These are phyloP conservation scores for Ecliptopera silaceata DNA, from an alignment of 2,888 invertebrate genomes.

Conservation along the genomic window DNA sequence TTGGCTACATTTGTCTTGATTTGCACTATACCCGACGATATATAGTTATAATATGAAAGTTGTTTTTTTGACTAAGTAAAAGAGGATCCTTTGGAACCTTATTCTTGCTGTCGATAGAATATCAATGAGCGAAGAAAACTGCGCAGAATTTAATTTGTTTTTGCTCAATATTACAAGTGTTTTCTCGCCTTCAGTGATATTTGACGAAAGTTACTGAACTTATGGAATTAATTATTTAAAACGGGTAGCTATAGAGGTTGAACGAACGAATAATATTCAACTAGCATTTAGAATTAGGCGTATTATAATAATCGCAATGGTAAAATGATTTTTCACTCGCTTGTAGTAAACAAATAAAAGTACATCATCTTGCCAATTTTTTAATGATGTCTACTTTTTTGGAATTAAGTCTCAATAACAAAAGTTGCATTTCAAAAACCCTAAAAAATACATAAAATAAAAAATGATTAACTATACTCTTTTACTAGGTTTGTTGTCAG, in stretches of 20 bases:
- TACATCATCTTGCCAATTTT: slow-evolving; percentile 16
- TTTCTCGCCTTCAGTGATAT: no score
- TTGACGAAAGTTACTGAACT: background rate
- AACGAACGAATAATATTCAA: slow-evolving; percentile 37
- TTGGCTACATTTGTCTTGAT: no score
- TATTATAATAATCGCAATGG: slow-evolving; percentile 5
- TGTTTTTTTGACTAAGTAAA: background rate
- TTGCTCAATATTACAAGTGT: no score
- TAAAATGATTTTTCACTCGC: slow-evolving; percentile 2
- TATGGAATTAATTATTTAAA: slow-evolving; percentile 29
- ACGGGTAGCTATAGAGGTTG: slow-evolving; percentile 38
- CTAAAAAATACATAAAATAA: no score
- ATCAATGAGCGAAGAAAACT: background rate
- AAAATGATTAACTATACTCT: no score
- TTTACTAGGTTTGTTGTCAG: no score
- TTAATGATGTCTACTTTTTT: background rate
- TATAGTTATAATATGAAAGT: no score
- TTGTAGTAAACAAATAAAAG: slow-evolving; percentile 2
- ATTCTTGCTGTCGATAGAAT: background rate
- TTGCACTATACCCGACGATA: background rate
- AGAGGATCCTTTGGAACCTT: background rate
- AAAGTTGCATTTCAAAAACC: background rate
- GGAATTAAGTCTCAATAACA: background rate
- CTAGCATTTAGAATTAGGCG: slow-evolving; percentile 21
- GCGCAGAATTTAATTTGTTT: no score